Base-by-base conservation (phyloP, 2,797 vertebrate species). In the Menidia menidia region DNA sequence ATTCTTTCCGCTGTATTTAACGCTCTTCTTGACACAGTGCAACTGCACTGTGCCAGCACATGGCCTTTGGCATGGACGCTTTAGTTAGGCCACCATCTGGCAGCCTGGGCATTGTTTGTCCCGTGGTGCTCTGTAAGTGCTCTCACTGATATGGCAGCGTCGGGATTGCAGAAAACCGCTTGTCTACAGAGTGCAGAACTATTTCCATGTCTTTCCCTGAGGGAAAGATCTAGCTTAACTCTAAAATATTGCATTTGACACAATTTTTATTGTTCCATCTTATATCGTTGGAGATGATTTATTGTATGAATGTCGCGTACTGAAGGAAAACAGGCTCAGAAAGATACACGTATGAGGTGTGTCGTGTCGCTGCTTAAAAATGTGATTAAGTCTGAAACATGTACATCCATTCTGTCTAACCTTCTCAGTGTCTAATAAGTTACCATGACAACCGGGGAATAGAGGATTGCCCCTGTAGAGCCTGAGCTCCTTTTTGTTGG, bases 361-460 rank as follows among this genome's bases (percentile, higher is more conserved):
- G 4, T 3, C 30, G 55, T 48, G 8, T 42, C 58, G 69, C 50
- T 72, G 19, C 62, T 52, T 8, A 63, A 77, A 85, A 80, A 65
- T 25, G 45, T 54, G 59, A 80, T 48, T 58, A 74, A 35, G 47
- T 82, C 75, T 71, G 73, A 79, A 82, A 82, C 83, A 85, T 86
- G 60, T 83, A 73, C 77, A 78, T 86, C 71, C 60, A 63, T 77
- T 66, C 54, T 60, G 53, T 71, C 72, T 64, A 77, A 70, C 73
- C 72, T 59, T 81, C 65, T 59, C 74, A 75, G 69, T 74, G 76
- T 83, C 83, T 86, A 84, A 88, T 83, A 82, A 78, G 90, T 94
- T 92, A 80, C 93, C 90, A 93, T 94, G 91, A 88, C 91, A 90
- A 93, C 93, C 71, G 55, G 60, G 75, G 75, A 87, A 81, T 60